Conservation (phyloP, 2,888 invertebrate species). For the Zaprionus bogoriensis region DNA sequence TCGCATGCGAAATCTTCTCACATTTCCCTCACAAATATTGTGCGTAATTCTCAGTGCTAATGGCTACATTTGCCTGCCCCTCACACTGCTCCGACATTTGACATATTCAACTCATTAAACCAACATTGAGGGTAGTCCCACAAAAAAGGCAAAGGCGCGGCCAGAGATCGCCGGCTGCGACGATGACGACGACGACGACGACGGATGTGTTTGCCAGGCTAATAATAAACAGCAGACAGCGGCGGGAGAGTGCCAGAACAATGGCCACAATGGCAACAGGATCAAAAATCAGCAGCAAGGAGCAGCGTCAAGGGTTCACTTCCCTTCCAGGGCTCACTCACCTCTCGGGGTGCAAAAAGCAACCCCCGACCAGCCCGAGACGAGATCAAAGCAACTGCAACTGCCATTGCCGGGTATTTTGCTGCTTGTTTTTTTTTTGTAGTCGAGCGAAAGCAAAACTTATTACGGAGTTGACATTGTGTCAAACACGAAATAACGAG, state of each 20-base stretch:
- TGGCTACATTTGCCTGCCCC: slow-evolving; percentile 68
- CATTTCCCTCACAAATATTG: slow-evolving; percentile 47
- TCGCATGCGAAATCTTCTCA: background rate
- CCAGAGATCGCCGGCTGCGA: slow-evolving; percentile 45
- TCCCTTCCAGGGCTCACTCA: slow-evolving; percentile 45
- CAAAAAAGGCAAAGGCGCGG: slow-evolving; percentile 55
- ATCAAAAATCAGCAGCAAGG: slow-evolving; percentile 68
- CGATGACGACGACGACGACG: too few species aligned
- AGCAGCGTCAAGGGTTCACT: slow-evolving; percentile 65
- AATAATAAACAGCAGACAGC: slow-evolving; percentile 71
- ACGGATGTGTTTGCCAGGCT: slow-evolving; percentile 72
- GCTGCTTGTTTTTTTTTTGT: slow-evolving; percentile 16
- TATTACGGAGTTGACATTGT: slow-evolving; percentile 78
- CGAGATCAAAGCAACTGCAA: slow-evolving; percentile 69
- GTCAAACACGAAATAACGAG: slow-evolving; percentile 77
- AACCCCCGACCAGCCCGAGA: slow-evolving; percentile 13
- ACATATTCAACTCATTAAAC: slow-evolving; percentile 78
- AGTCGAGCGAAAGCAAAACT: slow-evolving; percentile 57
- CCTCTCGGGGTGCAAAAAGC: slow-evolving; percentile 44
- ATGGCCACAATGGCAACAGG: slow-evolving; percentile 75
- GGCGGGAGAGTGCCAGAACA: slow-evolving; percentile 66
- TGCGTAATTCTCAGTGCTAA: slow-evolving; percentile 63
- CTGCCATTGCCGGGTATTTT: slow-evolving; percentile 55
- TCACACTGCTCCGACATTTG: slow-evolving; percentile 58
- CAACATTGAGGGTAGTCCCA: slow-evolving; percentile 44